Conservation (phyloP, 2,888 invertebrate species). For the Caenorhabditis zanzibari region DNA sequence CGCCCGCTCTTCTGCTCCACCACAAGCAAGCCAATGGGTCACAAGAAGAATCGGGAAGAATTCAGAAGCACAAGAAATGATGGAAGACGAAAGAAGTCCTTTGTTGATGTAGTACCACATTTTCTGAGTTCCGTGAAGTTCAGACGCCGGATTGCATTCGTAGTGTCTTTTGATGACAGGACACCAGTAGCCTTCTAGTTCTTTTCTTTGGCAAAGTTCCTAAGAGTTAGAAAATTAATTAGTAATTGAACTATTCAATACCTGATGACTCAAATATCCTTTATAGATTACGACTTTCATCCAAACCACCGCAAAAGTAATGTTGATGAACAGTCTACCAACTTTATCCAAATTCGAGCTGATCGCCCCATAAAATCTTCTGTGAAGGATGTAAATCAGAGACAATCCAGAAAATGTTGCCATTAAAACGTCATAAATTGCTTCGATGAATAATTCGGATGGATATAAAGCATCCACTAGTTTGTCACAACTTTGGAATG, state of each 20-base stretch:
- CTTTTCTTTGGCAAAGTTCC: conserved; percentile 82
- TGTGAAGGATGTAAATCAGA: conserved; percentile 80
- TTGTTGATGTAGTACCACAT: conserved; percentile 78
- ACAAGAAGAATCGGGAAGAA: conserved; percentile 83
- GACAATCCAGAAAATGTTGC: conserved; percentile 78
- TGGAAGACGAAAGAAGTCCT: conserved; percentile 78
- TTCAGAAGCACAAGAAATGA: conserved; percentile 83
- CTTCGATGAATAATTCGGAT: conserved; percentile 79
- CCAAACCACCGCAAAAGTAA: conserved; percentile 80
- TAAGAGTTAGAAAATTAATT: conserved; percentile 46
- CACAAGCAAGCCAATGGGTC: conserved; percentile 82
- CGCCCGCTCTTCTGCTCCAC: conserved; percentile 82
- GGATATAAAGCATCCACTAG: conserved; percentile 78
- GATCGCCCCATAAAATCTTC: conserved; percentile 81
- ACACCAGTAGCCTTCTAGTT: conserved; percentile 82
- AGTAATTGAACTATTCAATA: not conserved
- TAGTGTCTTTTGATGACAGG: conserved; percentile 80
- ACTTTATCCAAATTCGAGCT: conserved; percentile 79
- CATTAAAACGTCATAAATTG: conserved; percentile 79
- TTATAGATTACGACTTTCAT: conserved; percentile 82
- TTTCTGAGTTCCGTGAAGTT: conserved; percentile 80
- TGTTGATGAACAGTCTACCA: conserved; percentile 81
- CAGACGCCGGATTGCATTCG: conserved; percentile 76
- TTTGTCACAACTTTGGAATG: conserved; percentile 77
- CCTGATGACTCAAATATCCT: conserved; percentile 81